Evolutionary conservation across 2,888 invertebrate species (phyloP), one percentile per base, ranked within the genome.

Genomic region (Chrysina gloriosa): DNA sequence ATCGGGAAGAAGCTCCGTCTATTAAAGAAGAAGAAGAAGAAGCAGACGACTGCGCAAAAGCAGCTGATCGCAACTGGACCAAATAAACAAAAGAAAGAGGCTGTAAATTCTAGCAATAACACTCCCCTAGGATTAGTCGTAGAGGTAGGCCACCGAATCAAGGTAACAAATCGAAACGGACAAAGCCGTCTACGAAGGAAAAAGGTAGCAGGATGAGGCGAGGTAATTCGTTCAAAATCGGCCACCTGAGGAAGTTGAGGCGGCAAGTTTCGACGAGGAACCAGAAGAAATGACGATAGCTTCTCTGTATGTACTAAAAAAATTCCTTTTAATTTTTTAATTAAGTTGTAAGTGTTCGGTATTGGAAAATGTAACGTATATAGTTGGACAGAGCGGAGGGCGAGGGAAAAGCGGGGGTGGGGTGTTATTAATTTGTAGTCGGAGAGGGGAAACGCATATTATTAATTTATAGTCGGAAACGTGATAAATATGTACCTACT

Each of bases 221-320:
- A n/a, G n/a, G n/a, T n/a, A n/a, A n/a, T n/a, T n/a, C 63, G 63
- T 63, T 68, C 27, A 63, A 34, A 14, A 31, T 68, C 6, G 64
- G 52, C 2, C 54, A 68, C 14, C 29, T 68, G 14, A 29, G 63
- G 31, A 68, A 63, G 23, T 54, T 68, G 9, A 29, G 68, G 52
- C 61, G 50, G 14, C 42, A 56, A 23, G 34, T 63, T 2, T 14
- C 34, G 23, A 45, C 25, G 29, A 64, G 56, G 27, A 56, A 27
- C 36, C 63, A 69, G 29, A 69, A 50, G 29, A 69, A 65, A 39
- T 58, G 69, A 65, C 56, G 31, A 14, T 56, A 56, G 64, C 23
- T 36, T 45, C 6, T 14, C 36, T 36, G 3, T 36, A 11, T 36
- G n/a, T 34, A 34, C n/a, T 11, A 36, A 11, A n/a, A n/a, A 11